Evolutionary conservation across 2,888 invertebrate genomes (phyloP), one percentile per base, ranked within the genome.

Genomic region (Philhelius pedissequus): DNA sequence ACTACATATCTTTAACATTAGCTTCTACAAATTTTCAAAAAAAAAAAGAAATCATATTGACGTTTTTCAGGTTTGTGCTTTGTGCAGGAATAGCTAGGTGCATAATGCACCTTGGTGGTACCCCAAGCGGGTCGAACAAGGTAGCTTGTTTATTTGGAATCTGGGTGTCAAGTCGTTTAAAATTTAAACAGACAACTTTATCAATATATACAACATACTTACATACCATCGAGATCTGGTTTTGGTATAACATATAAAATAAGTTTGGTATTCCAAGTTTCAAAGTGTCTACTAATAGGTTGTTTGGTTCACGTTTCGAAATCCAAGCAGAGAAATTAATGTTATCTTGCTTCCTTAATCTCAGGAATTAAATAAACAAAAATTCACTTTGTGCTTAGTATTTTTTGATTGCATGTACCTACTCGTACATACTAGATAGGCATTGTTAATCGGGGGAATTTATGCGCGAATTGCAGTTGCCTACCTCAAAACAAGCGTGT

Each of bases 401-500:
- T 20, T 1, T 35, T 56, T 20, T 35, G 6, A 32, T 56, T 56
- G 32, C 22, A 45, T 32, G 38, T n/a, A 13, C n/a, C n/a, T n/a
- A n/a, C n/a, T n/a, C n/a, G n/a, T n/a, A n/a, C n/a, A n/a, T n/a
- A n/a, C 4, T 35, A 38, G n/a, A 32, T 15, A 25, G 15, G 38
- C 7, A 45, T n/a, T 64, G 45, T 32, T 40, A 56, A 69, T 45
- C 18, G 38, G 25, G 18, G 18, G 18, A 81, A 58, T 76, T 40
- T 56, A 69, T 82, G 69, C 69, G 38, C 68, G 74, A 73, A 68
- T 68, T 73, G 66, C 73, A 66, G n/a, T 32, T 45, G 56, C 35
- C 27, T 54, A 40, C 22, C 64, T 48, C 58, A 56, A 77, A 78
- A 38, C 43, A 35, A 78, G 56, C 74, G 74, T 69, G 73, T 74